Evolutionary conservation across 2,113 vertebrate genomes (phyloP).

Genomic region (Noturus placidus): DNA sequence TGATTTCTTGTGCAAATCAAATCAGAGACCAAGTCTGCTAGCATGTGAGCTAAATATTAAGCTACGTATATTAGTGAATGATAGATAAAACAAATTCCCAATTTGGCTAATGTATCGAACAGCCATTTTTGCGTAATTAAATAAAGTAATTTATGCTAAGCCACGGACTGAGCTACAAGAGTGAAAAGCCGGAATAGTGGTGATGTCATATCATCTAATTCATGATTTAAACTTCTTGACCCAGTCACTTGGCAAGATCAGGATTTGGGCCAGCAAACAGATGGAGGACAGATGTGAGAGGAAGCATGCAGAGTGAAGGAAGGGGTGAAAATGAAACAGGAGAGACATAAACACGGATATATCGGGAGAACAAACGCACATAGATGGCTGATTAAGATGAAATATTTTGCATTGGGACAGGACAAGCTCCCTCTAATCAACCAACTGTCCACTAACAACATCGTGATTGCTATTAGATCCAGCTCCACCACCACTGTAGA

Average conservation of each 20-base stretch:
- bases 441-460: background rate
- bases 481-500: background rate
- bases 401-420: background rate
- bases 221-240: background rate
- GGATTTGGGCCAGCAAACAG: background rate
- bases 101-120: background rate
- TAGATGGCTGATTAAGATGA: slow-evolving; percentile 3
- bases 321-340: background rate
- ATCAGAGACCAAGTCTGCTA: background rate
- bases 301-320: background rate
- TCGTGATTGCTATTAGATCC: background rate
- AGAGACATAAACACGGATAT: background rate
- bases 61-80: background rate
- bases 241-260: background rate
- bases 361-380: background rate
- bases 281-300: background rate
- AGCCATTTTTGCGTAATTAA: background rate
- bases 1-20: background rate
- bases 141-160: background rate
- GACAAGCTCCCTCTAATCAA: background rate
- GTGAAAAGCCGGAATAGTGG: background rate
- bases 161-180: background rate
- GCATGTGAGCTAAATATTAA: background rate
- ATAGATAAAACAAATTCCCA: background rate
- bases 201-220: background rate